Percentiles rank a stretch among this genome's conserved stretches.
phyloP scores from a whole-genome alignment of 2,888 invertebrate genomes.

The Caenorhabditis sp. region DNA sequence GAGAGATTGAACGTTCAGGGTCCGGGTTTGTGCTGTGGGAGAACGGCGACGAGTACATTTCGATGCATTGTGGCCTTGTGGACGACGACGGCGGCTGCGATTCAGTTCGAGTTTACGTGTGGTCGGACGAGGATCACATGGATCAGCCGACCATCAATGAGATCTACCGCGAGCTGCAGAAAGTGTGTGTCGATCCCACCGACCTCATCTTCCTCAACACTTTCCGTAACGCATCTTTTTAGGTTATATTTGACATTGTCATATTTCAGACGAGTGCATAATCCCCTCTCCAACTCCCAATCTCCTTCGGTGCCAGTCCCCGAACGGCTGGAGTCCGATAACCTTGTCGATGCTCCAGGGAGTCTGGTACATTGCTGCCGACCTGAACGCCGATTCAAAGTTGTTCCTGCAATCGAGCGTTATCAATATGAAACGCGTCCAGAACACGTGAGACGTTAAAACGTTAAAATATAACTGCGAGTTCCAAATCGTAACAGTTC shows the following conservation, averaged over 20 bases:
- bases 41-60: constrained; percentile 71
- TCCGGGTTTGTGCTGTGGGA: constrained; percentile 69
- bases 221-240: constrained; percentile 59
- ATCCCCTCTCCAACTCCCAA: constrained; percentile 43
- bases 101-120: constrained; percentile 67
- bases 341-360: constrained; percentile 61
- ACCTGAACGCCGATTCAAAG: constrained; percentile 67
- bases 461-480: no score
- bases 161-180: constrained; percentile 66
- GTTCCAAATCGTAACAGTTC: neutral
- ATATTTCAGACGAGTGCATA: constrained; percentile 60
- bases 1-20: no score
- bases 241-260: neutral
- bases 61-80: constrained; percentile 63
- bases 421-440: constrained; percentile 56
- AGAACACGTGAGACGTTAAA: no score
- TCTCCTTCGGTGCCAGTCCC: constrained; percentile 36
- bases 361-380: constrained; percentile 68
- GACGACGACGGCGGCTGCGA: constrained; percentile 71
- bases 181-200: constrained; percentile 70
- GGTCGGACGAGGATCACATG: constrained; percentile 74
- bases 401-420: constrained; percentile 68
- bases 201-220: constrained; percentile 72
- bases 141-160: constrained; percentile 71
- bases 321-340: constrained; percentile 59